Evolutionary conservation across 2,888 invertebrate genomes (phyloP), one percentile per base, ranked within the genome.

Genomic region (Apamea sordens): DNA sequence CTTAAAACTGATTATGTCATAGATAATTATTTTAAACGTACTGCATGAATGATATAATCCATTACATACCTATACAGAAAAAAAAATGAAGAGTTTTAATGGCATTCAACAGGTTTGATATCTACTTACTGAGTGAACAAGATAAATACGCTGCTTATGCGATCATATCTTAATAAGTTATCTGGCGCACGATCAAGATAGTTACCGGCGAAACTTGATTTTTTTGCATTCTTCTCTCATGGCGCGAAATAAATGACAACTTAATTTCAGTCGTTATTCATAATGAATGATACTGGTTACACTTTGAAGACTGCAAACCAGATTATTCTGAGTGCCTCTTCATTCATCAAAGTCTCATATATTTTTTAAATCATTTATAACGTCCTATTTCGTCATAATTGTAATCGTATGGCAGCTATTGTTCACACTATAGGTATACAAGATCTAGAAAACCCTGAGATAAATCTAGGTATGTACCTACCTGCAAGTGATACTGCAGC

Each of bases 131-230:
- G 53, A 72, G 47, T 68, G 56, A 76, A 53, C 70, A 77, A 76
- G 59, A 73, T 83, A 67, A 84, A 76, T 76, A 86, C 56, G 75
- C 84, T 84, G 79, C 76, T 73, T 73, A 78, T 73, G 75, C 44
- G 86, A 78, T 84, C 63, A 72, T 84, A 85, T 77, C 80, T 67
- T 70, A 70, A 63, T 50, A 70, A 65, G 44, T 72, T 68, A 83
- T 79, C 79, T 65, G 69, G 63, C 56, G 68, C 44, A 41, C 61
- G 76, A 84, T 77, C 84, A 79, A 83, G 74, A 74, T 76, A 67
- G 65, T 69, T 74, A 67, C 56, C 13, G 56, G 64, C 53, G 21
- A 69, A 73, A 85, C 87, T 73, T 76, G 80, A 78, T 71, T 87
- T 80, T 80, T 78, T 74, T 65, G 68, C 85, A 72, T 76, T 41